Evolutionary conservation across 2,888 invertebrate species (phyloP).

Genomic region (Choreutis nemorana): DNA sequence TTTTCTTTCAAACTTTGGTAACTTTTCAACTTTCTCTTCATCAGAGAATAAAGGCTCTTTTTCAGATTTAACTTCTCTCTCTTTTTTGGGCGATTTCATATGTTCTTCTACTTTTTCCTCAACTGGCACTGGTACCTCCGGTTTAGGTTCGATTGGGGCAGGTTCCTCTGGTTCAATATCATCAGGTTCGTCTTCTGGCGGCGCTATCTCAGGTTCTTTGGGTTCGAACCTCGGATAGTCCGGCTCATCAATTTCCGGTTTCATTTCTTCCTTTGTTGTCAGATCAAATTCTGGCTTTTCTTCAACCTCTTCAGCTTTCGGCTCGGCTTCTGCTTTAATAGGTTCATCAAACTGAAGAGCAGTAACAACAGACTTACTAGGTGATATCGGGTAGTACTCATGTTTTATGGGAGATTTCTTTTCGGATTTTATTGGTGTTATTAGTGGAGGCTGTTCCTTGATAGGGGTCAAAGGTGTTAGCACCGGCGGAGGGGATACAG

Average conservation of each 20-base stretch:
- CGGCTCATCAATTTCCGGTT: conserved; percentile 46
- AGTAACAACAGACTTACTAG: conserved; percentile 27
- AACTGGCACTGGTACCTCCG: conserved; percentile 4
- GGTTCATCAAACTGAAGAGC: conserved; percentile 40
- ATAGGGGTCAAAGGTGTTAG: conserved; percentile 31
- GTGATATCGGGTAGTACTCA: conserved; percentile 40
- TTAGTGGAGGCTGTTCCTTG: conserved; percentile 27
- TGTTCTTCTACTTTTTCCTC: conserved; percentile 30
- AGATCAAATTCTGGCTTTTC: conserved; percentile 42
- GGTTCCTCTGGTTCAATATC: conserved; percentile 13
- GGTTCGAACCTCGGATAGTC: conserved; percentile 36
- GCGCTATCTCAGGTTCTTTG: conserved; percentile 22
- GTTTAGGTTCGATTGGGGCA: conserved; percentile 8
- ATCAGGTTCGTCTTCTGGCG: conserved; percentile 16
- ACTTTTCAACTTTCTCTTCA: conserved; percentile 17
- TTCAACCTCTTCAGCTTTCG: too few species aligned
- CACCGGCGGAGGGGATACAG: conserved; percentile 36
- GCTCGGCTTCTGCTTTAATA: conserved; percentile 30
- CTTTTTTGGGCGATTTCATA: conserved; percentile 16
- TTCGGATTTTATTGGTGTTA: conserved; percentile 28
- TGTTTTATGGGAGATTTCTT: conserved; percentile 49
- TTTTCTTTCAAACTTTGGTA: conserved; percentile 11
- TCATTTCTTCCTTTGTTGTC: conserved; percentile 52
- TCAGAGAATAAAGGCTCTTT: conserved; percentile 6
- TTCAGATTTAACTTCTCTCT: conserved; percentile 13